These are phyloP conservation scores for Holacanthella duospinosa DNA, from an alignment of 2,888 invertebrate species.

Conservation along the genomic window DNA sequence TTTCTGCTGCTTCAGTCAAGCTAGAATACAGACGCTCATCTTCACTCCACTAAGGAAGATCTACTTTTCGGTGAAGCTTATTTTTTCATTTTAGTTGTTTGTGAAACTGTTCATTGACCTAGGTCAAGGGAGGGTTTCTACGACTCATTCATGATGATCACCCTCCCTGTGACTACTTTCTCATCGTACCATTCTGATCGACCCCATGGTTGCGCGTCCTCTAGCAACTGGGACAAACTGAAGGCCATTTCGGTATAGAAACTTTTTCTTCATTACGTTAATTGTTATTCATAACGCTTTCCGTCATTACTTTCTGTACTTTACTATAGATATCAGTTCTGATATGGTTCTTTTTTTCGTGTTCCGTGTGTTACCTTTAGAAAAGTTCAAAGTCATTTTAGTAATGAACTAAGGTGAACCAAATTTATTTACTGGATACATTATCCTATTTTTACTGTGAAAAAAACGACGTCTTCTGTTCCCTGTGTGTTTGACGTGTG, in stretches of 20 bases:
- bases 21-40: too few relatives aligned
- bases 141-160: constrained; percentile 27
- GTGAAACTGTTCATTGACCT: background rate
- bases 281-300: too few relatives aligned
- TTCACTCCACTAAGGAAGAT: too few relatives aligned
- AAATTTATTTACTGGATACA: too few relatives aligned
- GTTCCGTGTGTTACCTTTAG: background rate
- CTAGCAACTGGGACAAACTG: background rate
- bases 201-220: background rate
- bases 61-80: too few relatives aligned
- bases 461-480: background rate
- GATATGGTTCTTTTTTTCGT: background rate
- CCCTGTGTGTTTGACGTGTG: background rate
- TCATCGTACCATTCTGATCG: constrained; percentile 29
- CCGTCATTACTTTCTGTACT: background rate
- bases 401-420: background rate
- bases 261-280: too few relatives aligned
- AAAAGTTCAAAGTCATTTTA: background rate
- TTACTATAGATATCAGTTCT: background rate
- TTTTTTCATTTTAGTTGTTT: background rate
- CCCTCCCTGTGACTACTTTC: constrained; percentile 30
- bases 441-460: background rate
- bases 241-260: background rate
- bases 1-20: too few relatives aligned
- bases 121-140: too few relatives aligned